Evolutionary conservation across 2,888 invertebrate species (phyloP), one percentile per base, ranked within the genome.

Genomic region (Acanthosoma haemorrhoidale): DNA sequence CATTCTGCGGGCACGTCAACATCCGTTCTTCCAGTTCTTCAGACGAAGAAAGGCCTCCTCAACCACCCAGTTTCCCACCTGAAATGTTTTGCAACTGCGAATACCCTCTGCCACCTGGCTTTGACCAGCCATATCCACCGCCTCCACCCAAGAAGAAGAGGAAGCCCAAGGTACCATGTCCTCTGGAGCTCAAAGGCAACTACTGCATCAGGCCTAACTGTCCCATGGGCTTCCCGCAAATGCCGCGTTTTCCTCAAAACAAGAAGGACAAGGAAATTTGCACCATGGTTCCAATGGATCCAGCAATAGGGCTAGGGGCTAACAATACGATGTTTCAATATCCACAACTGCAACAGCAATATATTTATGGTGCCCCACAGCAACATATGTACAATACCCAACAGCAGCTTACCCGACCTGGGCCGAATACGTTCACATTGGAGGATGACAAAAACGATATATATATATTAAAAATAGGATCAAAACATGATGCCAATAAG

Each of bases 1-100:
- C 66, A 59, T 71, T 43, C 70, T 70, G 43, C 39, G 66, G 39
- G 18, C 39, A 39, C 16, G 51, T 63, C 8, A 11, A 15, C 8
- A 25, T 21, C 11, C n/a, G 31, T 21, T 61, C 63, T n/a, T 36
- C 43, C 9, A 68, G 70, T 5, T 67, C 66, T 11, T 59, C 60
- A 15, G 61, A 68, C 9, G 69, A 59, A 4, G 61, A 68, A 16
- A 39, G 18, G n/a, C 51, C 67, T 11, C 15, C 38, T 21, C 58
- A 57, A n/a, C 15, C 64, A 1, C 31, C 43, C 1, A 15, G 13
- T 13, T 15, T 57, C 18, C 51, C 51, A 0, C 58, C 59, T 8
- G 31, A 57, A 13, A 59, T 34, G 34, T 25, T 58, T n/a, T 68
- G 68, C 31, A 51, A n/a, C 11, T 59, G 68, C 25, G 58, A 59